phyloP scores from a whole-genome alignment of 2,888 invertebrate genomes.

The Drosophila antonietae region DNA sequence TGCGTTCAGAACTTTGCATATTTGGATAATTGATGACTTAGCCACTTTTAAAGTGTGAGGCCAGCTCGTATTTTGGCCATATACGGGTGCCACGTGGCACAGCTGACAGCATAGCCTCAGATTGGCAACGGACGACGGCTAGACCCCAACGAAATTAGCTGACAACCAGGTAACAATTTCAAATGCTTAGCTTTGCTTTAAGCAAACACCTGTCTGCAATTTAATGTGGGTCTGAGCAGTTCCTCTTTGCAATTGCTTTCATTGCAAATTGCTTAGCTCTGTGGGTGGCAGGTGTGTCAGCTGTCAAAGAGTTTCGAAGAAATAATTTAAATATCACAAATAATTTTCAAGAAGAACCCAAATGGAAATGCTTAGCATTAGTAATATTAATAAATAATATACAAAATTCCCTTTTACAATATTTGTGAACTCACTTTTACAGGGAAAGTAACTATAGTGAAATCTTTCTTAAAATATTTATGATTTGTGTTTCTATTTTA shows the following conservation, averaged over 20 bases:
- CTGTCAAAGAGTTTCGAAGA: background rate
- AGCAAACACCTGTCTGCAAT: slow-evolving; percentile 58
- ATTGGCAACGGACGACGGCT: slow-evolving; percentile 14
- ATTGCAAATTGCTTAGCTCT: slow-evolving; percentile 15
- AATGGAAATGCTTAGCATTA: background rate
- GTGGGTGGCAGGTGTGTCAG: slow-evolving; percentile 4
- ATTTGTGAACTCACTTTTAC: slow-evolving; percentile 10
- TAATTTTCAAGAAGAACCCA: background rate
- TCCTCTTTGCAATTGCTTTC: slow-evolving; percentile 18
- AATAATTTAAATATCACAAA: background rate
- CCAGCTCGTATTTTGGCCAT: slow-evolving; percentile 6
- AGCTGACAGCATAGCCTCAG: slow-evolving; percentile 29
- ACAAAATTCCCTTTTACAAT: background rate
- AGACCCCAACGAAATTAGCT: slow-evolving; percentile 36
- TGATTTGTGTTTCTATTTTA: slow-evolving; percentile 3
- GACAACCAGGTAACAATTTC: slow-evolving; percentile 17
- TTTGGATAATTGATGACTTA: slow-evolving; percentile 1
- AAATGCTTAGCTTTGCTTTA: slow-evolving; percentile 31
- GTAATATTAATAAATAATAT: background rate
- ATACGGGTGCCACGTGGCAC: slow-evolving; percentile 25
- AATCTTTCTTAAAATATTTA: background rate
- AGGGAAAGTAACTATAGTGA: slow-evolving; percentile 18
- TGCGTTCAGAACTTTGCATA: slow-evolving; percentile 24
- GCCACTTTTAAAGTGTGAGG: background rate
- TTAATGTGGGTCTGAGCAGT: slow-evolving; percentile 26